Conservation (phyloP, 2,888 invertebrate genomes). For the Athetis lepigone region DNA sequence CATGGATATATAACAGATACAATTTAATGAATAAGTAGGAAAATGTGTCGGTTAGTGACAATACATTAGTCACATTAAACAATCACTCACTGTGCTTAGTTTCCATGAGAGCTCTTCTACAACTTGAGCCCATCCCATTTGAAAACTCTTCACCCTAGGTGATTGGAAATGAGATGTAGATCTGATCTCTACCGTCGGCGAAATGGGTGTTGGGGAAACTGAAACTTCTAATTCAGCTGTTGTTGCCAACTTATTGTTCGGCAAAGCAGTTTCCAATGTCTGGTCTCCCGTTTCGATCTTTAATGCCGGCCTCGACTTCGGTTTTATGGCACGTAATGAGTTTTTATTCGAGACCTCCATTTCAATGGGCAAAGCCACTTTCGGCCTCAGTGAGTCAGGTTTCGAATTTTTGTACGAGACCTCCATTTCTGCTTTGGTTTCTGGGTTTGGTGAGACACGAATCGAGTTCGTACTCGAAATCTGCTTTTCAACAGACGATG, state of each 20-base stretch:
- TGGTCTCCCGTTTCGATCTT: constrained; percentile 25
- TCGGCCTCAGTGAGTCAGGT: no score
- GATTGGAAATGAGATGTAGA: constrained; percentile 14
- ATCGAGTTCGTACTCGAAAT: no score
- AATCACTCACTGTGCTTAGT: constrained; percentile 75
- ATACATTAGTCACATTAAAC: constrained; percentile 34
- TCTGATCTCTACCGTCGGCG: constrained; percentile 38
- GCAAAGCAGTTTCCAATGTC: constrained; percentile 15
- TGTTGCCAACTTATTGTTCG: not conserved
- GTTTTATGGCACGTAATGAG: no score
- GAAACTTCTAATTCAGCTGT: not conserved
- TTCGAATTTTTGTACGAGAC: no score
- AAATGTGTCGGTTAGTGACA: constrained; percentile 31
- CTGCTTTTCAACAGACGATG: no score
- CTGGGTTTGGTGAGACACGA: no score
- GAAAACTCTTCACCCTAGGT: constrained; percentile 70
- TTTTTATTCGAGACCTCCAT: no score
- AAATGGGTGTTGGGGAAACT: constrained; percentile 2
- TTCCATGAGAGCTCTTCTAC: constrained; percentile 82
- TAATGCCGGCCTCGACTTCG: constrained; percentile 14
- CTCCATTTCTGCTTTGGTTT: no score
- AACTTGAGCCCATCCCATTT: constrained; percentile 82
- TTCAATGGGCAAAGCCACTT: no score
- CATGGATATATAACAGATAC: not conserved
- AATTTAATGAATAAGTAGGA: constrained; percentile 7